phyloP scores from a whole-genome alignment of 1,140 invertebrate genomes.

The Mizuhopecten yessoensis region DNA sequence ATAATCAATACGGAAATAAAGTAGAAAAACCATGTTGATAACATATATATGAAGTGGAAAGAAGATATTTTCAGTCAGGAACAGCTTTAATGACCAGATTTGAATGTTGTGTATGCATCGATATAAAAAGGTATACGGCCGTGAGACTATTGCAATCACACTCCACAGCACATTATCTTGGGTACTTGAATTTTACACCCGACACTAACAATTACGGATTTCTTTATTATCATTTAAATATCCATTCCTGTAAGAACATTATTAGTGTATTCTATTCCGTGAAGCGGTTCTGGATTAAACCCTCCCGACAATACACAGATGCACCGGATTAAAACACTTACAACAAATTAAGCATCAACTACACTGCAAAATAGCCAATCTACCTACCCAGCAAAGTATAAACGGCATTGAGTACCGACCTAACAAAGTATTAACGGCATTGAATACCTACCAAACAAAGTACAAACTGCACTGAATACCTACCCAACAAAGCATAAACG shows the following conservation, averaged over 20 bases:
- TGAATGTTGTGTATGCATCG: not conserved
- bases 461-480: no score
- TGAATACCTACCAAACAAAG: no score
- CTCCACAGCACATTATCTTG: not conserved
- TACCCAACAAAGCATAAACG: no score
- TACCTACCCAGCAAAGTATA: no score
- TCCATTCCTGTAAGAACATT: not conserved
- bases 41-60: not conserved
- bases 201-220: not conserved
- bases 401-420: no score
- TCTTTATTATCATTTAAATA: not conserved
- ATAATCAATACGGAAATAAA: not conserved
- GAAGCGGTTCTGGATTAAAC: not conserved
- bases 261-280: not conserved
- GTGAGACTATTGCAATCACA: not conserved
- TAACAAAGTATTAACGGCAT: no score
- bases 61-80: not conserved
- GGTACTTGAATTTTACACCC: not conserved
- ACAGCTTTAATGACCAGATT: not conserved
- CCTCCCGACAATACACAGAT: no score
- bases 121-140: not conserved
- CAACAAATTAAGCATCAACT: no score
- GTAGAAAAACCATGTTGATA: not conserved
- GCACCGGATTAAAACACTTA: no score
- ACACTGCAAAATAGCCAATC: no score